Conservation (phyloP, 1,140 invertebrate species). For the Trachymyrmex cornetzi region DNA sequence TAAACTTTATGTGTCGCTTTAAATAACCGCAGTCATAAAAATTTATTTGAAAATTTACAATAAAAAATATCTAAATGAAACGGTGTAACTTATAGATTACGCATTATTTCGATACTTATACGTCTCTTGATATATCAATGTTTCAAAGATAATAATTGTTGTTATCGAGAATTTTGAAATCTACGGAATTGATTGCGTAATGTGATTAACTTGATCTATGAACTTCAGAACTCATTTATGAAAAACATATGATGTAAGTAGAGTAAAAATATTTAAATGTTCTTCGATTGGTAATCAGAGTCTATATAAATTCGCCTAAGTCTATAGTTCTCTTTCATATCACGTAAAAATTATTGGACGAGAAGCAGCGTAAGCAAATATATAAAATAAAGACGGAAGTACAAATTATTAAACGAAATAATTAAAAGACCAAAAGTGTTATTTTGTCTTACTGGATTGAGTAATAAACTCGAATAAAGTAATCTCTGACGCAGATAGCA, state of each 20-base stretch:
- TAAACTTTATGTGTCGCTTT: constrained; percentile 42
- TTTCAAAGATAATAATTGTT: constrained; percentile 43
- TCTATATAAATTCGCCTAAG: not conserved
- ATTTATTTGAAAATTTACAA: constrained; percentile 29
- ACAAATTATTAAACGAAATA: constrained; percentile 35
- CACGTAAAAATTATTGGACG: constrained; percentile 9
- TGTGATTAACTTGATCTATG: constrained; percentile 36
- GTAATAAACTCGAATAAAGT: not conserved
- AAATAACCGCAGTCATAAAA: constrained; percentile 8
- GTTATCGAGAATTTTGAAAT: constrained; percentile 40
- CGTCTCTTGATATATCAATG: constrained; percentile 50
- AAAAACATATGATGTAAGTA: constrained; percentile 41
- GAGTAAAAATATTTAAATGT: constrained; percentile 43
- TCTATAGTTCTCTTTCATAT: constrained; percentile 34
- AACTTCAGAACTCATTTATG: constrained; percentile 31
- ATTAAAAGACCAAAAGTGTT: constrained; percentile 13
- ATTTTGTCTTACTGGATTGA: constrained; percentile 13
- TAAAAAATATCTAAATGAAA: constrained; percentile 21
- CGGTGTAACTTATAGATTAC: constrained; percentile 31
- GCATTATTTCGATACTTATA: constrained; percentile 41
- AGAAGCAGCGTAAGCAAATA: constrained; percentile 13
- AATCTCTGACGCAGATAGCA: not conserved
- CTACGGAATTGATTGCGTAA: constrained; percentile 38
- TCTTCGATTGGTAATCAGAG: constrained; percentile 38
- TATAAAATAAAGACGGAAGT: constrained; percentile 9